Conservation (phyloP, 2,113 vertebrate species). For the Barbus barbus region DNA sequence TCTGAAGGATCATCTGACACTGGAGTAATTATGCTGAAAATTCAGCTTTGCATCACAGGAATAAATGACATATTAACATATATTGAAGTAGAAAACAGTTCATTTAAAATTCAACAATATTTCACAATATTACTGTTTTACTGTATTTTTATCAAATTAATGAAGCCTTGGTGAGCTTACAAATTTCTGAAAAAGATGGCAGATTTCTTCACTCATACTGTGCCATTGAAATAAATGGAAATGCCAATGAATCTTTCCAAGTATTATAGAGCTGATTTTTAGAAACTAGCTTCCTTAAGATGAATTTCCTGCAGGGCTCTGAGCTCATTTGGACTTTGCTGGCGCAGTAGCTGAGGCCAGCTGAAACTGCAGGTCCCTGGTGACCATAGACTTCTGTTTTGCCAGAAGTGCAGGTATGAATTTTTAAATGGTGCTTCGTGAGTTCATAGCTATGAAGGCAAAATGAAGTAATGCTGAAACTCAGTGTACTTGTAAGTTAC, state of each 20-base stretch:
- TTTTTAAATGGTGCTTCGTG: conserved; percentile 5
- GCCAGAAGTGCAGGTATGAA: conserved; percentile 18
- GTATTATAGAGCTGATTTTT: not conserved
- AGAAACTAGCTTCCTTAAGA: not conserved
- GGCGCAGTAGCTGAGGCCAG: not conserved
- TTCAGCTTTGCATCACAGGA: no score
- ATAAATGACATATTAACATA: no score
- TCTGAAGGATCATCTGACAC: no score
- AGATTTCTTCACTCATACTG: no score
- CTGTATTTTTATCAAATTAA: no score
- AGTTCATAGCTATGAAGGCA: conserved; percentile 9
- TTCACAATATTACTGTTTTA: no score
- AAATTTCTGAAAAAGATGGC: no score
- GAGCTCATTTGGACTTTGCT: not conserved
- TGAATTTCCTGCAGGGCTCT: not conserved
- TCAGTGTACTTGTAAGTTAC: not conserved
- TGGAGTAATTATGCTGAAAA: no score
- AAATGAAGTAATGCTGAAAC: conserved; percentile 15
- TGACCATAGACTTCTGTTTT: not conserved
- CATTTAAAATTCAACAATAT: no score
- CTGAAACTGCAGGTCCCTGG: not conserved
- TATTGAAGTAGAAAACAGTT: no score
- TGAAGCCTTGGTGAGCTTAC: no score
- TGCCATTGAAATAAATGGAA: not conserved
- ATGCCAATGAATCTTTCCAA: not conserved